phyloP scores from a whole-genome alignment of 2,888 invertebrate species.

The Formica aserva region DNA sequence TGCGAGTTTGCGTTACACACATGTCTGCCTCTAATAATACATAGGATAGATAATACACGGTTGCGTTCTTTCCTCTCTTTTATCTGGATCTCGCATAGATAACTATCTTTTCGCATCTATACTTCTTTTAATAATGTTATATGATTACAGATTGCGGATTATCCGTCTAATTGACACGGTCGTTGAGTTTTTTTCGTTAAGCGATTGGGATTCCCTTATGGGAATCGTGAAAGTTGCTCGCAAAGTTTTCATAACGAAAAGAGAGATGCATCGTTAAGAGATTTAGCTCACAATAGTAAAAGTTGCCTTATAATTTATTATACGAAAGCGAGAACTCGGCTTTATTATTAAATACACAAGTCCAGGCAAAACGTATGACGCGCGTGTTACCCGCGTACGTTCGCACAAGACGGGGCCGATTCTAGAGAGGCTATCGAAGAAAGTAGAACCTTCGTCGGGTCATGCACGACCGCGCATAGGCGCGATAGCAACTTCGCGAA shows the following conservation, averaged over 20 bases:
- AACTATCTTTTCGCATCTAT: background rate
- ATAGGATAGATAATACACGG: background rate
- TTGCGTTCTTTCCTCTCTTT: background rate
- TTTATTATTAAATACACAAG: conserved; percentile 36
- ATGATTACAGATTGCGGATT: background rate
- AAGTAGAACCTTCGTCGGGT: conserved; percentile 51
- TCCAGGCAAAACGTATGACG: background rate
- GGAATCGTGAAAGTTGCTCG: conserved; percentile 35
- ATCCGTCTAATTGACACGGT: background rate
- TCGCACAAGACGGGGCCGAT: background rate
- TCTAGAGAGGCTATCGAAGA: conserved; percentile 46
- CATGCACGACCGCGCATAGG: conserved; percentile 39
- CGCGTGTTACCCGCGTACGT: conserved; percentile 4
- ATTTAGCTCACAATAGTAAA: conserved; percentile 46
- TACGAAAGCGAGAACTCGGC: conserved; percentile 48
- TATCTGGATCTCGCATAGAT: background rate
- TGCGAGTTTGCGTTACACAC: background rate
- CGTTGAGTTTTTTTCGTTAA: background rate
- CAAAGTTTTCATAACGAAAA: conserved; percentile 31
- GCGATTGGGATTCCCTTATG: background rate
- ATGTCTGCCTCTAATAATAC: background rate
- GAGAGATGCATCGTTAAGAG: conserved; percentile 38
- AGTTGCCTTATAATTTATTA: conserved; percentile 44
- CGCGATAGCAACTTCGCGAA: conserved; percentile 18
- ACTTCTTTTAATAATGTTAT: background rate